These are phyloP conservation scores for Vimba vimba DNA, from an alignment of 2,113 vertebrate species.

Conservation along the genomic window DNA sequence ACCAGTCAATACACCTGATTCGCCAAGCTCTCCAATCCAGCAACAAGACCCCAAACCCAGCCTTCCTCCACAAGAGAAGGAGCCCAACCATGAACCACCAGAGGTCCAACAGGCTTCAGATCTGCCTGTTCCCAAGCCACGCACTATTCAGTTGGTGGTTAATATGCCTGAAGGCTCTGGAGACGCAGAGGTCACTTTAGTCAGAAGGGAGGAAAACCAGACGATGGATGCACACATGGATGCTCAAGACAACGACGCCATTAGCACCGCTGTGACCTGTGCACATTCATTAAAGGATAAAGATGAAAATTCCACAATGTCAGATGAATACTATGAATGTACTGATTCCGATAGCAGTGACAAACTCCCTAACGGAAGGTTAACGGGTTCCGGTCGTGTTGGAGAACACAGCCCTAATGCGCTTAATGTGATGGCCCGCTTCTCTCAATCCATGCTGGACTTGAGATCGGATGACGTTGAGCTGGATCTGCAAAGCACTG, in stretches of 20 bases:
- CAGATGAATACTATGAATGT: slow-evolving; percentile 86
- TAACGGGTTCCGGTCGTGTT: slow-evolving; percentile 58
- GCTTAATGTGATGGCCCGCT: slow-evolving; percentile 77
- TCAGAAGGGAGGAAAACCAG: slow-evolving; percentile 55
- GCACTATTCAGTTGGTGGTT: slow-evolving; percentile 80
- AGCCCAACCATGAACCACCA: not conserved
- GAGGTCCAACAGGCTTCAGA: slow-evolving; percentile 4
- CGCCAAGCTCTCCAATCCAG: slow-evolving; percentile 9
- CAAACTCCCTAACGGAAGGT: slow-evolving; percentile 61
- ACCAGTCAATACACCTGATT: slow-evolving; percentile 7
- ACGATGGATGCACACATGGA: slow-evolving; percentile 20
- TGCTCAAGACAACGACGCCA: slow-evolving; percentile 64
- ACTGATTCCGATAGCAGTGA: slow-evolving; percentile 46
- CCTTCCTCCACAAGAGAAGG: slow-evolving; percentile 46
- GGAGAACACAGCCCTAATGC: slow-evolving; percentile 59
- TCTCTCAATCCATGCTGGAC: slow-evolving; percentile 81
- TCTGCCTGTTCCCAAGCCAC: slow-evolving; percentile 86
- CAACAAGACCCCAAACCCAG: slow-evolving; percentile 45
- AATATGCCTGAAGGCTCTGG: slow-evolving; percentile 33
- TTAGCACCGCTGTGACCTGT: slow-evolving; percentile 70
- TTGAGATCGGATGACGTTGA: slow-evolving; percentile 57
- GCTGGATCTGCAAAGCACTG: slow-evolving; percentile 58
- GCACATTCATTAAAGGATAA: slow-evolving; percentile 60
- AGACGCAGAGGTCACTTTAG: slow-evolving; percentile 63
- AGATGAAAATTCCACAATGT: slow-evolving; percentile 83